Evolutionary conservation across 2,888 invertebrate genomes (phyloP).

Genomic region (Eristalis pertinax): DNA sequence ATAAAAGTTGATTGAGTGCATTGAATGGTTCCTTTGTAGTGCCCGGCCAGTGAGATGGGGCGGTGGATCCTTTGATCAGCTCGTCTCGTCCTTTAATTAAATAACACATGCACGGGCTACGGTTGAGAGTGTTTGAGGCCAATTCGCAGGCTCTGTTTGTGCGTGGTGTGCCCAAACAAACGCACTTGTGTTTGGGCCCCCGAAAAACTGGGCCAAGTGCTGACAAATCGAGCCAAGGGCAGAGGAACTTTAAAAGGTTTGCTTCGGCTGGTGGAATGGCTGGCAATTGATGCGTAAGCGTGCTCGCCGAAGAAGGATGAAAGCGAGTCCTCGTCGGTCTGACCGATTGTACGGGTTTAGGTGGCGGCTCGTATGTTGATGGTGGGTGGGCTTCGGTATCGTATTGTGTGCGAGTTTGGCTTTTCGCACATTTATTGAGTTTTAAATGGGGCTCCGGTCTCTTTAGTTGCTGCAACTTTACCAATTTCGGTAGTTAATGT

Average conservation of each 20-base stretch:
- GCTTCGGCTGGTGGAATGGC: not conserved
- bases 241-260: conserved; percentile 8
- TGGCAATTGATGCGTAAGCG: conserved; percentile 34
- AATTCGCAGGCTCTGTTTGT: conserved; percentile 3
- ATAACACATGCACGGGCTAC: conserved; percentile 17
- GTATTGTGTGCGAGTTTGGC: not conserved
- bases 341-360: not conserved
- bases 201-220: conserved; percentile 17
- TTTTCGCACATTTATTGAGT: not conserved
- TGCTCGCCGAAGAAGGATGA: not conserved
- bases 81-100: conserved; percentile 21
- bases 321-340: not conserved
- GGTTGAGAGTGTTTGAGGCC: not conserved
- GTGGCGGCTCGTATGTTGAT: not conserved
- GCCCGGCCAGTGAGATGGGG: not conserved
- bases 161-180: not conserved
- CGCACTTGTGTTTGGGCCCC: not conserved
- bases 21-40: conserved; percentile 11
- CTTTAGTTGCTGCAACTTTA: not conserved
- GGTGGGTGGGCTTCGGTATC: not conserved
- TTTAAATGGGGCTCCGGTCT: not conserved
- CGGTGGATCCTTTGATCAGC: not conserved
- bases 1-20: conserved; percentile 37
- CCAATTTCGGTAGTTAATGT: not conserved
- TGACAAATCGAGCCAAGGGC: conserved; percentile 13